A percentile compares a stretch with the other conserved stretches of the same genome.
Evolutionary conservation across 2,888 invertebrate genomes (phyloP).

Genomic region (Orthosia incerta): DNA sequence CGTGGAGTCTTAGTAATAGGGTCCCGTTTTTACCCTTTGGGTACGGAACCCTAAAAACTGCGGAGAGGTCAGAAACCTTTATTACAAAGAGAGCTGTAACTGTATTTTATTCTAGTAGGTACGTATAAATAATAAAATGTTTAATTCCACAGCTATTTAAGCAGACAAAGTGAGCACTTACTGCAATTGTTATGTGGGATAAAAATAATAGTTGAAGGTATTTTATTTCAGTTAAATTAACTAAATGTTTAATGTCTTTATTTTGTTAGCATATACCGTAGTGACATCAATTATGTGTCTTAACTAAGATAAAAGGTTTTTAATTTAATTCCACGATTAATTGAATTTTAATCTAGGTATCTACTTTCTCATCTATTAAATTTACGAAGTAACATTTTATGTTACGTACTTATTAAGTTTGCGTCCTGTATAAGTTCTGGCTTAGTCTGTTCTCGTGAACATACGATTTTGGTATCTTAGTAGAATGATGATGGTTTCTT

Average conservation of each 20-base stretch:
- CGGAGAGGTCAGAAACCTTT: slow-evolving; percentile 15
- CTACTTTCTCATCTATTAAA: too few relatives aligned
- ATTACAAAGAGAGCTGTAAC: slow-evolving; percentile 21
- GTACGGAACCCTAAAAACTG: too few relatives aligned
- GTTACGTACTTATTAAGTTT: too few relatives aligned
- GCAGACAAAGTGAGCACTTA: not conserved
- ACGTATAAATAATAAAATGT: slow-evolving; percentile 8
- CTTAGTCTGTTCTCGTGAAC: not conserved
- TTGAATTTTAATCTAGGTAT: not conserved
- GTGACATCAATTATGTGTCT: not conserved
- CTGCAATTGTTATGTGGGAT: slow-evolving; percentile 13
- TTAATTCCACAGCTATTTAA: slow-evolving; percentile 13
- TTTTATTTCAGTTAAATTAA: slow-evolving; percentile 17
- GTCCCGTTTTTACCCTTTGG: too few relatives aligned
- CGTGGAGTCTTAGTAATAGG: too few relatives aligned
- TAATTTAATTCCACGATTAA: not conserved
- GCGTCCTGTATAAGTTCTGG: too few relatives aligned
- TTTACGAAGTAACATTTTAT: too few relatives aligned
- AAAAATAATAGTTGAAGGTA: not conserved
- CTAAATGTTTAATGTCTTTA: not conserved
- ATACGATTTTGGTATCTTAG: not conserved
- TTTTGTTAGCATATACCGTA: not conserved
- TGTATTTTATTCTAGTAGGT: slow-evolving; percentile 16
- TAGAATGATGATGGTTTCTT: too few relatives aligned
- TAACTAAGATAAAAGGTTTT: not conserved